Evolutionary conservation across 2,113 vertebrate species (phyloP).

Genomic region (Hypanus sabinus): DNA sequence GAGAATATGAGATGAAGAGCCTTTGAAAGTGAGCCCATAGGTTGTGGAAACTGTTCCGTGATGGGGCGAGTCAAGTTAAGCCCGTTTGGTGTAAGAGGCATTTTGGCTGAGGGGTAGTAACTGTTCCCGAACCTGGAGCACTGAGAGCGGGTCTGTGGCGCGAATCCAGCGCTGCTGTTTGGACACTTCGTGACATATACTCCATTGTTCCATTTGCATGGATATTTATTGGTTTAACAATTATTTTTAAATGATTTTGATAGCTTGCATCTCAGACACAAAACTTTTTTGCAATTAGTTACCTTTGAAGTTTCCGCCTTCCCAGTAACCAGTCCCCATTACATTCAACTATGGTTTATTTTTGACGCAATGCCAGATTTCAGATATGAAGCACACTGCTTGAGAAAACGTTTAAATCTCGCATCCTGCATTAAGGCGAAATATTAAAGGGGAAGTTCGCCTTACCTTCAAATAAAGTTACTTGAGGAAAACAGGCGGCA

Average conservation of each 20-base stretch:
- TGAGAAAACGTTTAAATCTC: neutral
- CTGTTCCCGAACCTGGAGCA: too few species aligned
- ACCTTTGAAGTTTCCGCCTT: neutral
- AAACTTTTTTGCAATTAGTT: neutral
- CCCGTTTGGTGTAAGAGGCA: too few species aligned
- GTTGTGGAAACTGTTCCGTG: too few species aligned
- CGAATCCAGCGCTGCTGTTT: conserved; percentile 55
- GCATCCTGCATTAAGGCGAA: neutral
- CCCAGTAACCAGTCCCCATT: neutral
- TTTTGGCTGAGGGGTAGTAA: too few species aligned
- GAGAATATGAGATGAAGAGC: too few species aligned
- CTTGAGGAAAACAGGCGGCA: neutral
- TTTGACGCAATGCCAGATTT: neutral
- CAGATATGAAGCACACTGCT: neutral
- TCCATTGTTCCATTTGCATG: conserved; percentile 44
- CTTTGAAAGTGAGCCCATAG: too few species aligned
- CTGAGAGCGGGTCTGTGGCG: neutral
- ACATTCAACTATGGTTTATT: neutral
- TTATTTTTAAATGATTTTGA: neutral
- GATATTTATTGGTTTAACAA: conserved; percentile 50
- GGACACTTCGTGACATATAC: conserved; percentile 55
- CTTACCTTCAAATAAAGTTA: neutral
- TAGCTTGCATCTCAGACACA: neutral
- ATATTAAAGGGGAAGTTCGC: neutral
- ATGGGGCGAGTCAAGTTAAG: too few species aligned